These are phyloP conservation scores for Stomatorhinus walkeri DNA, from an alignment of 2,797 vertebrate genomes.

Conservation along the genomic window DNA sequence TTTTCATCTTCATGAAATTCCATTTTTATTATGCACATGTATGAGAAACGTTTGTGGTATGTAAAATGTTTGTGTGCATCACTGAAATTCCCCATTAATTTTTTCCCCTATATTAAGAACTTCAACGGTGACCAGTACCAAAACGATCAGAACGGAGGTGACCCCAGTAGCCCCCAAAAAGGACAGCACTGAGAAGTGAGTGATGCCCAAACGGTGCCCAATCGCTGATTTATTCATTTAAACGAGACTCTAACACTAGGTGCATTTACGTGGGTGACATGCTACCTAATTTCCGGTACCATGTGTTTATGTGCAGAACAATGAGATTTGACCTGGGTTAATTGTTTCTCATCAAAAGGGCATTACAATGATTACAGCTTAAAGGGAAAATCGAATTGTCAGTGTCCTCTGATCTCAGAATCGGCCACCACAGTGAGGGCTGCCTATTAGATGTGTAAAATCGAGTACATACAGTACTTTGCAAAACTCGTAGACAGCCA, in stretches of 20 bases:
- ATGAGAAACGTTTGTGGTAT: neutral
- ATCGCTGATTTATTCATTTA: neutral
- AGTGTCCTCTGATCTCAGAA: neutral
- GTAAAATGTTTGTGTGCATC: neutral
- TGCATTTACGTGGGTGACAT: neutral
- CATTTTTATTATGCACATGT: neutral
- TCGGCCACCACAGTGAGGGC: neutral
- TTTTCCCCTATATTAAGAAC: neutral
- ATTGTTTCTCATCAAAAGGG: neutral
- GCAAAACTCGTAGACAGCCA: neutral
- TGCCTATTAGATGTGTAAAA: neutral
- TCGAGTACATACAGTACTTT: neutral
- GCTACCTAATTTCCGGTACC: neutral
- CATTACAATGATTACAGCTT: neutral
- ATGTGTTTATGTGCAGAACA: neutral
- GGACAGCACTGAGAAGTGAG: neutral
- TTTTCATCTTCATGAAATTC: neutral
- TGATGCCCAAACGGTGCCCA: neutral
- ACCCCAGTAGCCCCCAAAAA: neutral
- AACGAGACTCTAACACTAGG: neutral
- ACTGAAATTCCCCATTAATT: neutral
- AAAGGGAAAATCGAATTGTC: neutral
- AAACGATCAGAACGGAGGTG: neutral
- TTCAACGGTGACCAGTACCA: constrained; percentile 4
- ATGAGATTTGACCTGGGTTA: neutral